A percentile compares a stretch with the other conserved stretches of the same genome.
Evolutionary conservation across 2,888 invertebrate species (phyloP).

Genomic region (Cenopis cana): DNA sequence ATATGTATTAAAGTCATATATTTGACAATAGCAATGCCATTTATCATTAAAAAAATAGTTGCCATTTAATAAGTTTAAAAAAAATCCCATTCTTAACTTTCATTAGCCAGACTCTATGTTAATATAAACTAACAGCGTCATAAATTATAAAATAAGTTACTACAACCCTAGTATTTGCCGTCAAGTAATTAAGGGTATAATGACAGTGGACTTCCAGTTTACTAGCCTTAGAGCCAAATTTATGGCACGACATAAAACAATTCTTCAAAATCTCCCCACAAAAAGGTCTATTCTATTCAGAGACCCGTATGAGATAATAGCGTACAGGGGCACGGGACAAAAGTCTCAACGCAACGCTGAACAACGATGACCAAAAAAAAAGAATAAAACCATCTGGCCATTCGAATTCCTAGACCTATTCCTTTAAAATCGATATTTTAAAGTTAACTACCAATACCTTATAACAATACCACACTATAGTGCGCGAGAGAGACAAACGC

Average conservation of each 20-base stretch:
- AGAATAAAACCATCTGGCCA: constrained; percentile 77
- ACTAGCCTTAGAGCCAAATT: constrained; percentile 66
- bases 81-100: no score
- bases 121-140: background rate
- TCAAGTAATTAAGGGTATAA: constrained; percentile 63
- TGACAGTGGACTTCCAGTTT: constrained; percentile 59
- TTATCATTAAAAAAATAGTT: no score
- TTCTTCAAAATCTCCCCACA: constrained; percentile 78
- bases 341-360: constrained; percentile 77
- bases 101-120: background rate
- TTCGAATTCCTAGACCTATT: constrained; percentile 72
- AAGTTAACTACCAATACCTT: constrained; percentile 77
- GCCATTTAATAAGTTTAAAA: no score
- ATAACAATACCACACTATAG: constrained; percentile 63
- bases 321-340: constrained; percentile 76
- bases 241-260: constrained; percentile 81
- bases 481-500: constrained; percentile 67
- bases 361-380: constrained; percentile 67
- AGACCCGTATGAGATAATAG: constrained; percentile 77
- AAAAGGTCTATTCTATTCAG: constrained; percentile 76
- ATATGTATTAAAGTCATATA: no score
- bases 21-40: no score
- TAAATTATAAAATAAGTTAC: constrained; percentile 30
- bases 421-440: constrained; percentile 79
- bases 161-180: constrained; percentile 44